Conservation (phyloP, 2,113 vertebrate species). For the Gobio gobio region DNA sequence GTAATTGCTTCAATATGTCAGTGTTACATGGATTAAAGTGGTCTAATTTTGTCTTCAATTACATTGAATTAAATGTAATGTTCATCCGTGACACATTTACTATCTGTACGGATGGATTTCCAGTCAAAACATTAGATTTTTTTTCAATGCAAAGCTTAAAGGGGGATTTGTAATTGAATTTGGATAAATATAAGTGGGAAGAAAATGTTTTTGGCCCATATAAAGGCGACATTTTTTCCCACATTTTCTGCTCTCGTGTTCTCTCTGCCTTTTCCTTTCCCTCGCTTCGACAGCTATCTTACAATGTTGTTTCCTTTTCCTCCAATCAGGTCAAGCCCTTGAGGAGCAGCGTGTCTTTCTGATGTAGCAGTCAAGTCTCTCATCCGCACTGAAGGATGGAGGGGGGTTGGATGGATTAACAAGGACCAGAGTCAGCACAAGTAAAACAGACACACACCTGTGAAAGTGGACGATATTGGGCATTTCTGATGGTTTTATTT, state of each 20-base stretch:
- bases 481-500: not conserved
- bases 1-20: not conserved
- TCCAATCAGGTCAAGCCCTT: slow-evolving; percentile 66
- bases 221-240: not conserved
- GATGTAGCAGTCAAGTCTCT: slow-evolving; percentile 67
- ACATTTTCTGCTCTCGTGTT: not conserved
- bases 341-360: slow-evolving; percentile 62
- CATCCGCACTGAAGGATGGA: slow-evolving; percentile 60
- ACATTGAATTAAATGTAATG: not conserved
- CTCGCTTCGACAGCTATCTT: slow-evolving; percentile 49
- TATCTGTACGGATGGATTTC: not conserved
- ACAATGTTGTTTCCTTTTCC: slow-evolving; percentile 53
- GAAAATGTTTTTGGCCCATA: not conserved
- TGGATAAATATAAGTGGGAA: not conserved
- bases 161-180: not conserved
- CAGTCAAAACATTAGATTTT: not conserved
- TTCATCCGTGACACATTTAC: not conserved
- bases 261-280: slow-evolving; percentile 26
- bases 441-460: not conserved
- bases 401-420: slow-evolving; percentile 10
- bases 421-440: not conserved
- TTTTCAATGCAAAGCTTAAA: not conserved
- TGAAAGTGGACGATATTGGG: not conserved
- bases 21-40: not conserved
- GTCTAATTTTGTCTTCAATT: not conserved